Evolutionary conservation across 2,113 vertebrate genomes (phyloP).

Genomic region (Nycticryphes semicollaris): DNA sequence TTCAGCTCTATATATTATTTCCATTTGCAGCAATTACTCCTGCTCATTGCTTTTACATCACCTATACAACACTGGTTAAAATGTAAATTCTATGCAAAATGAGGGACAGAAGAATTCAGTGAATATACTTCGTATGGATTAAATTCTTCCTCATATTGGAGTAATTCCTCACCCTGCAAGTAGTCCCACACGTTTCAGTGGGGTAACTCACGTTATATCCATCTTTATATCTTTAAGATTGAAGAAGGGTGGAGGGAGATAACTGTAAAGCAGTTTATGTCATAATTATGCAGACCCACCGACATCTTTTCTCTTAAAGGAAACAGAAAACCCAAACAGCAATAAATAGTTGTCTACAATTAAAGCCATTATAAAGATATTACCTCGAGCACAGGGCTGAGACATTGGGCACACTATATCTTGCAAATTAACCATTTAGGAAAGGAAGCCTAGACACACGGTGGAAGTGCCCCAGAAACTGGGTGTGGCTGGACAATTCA

Average conservation of each 20-base stretch:
- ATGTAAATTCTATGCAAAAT: not conserved
- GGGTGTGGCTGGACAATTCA: conserved; percentile 31
- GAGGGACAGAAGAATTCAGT: not conserved
- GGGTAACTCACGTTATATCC: not conserved
- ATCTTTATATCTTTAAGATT: not conserved
- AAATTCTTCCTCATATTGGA: not conserved
- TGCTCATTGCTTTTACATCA: not conserved
- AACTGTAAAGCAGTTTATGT: not conserved
- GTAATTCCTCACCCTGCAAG: not conserved
- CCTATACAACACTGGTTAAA: not conserved
- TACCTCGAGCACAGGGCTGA: not conserved
- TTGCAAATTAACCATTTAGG: not conserved
- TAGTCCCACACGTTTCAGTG: not conserved
- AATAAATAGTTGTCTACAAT: not conserved
- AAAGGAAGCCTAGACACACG: not conserved
- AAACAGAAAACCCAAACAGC: not conserved
- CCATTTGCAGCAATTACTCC: not conserved
- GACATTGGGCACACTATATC: fast-evolving
- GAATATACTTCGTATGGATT: not conserved
- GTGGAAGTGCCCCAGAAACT: conserved; percentile 9
- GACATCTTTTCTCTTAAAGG: not conserved
- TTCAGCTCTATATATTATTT: not conserved
- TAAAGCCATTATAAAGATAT: not conserved
- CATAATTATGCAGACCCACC: not conserved
- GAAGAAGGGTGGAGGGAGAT: not conserved